phyloP scores from a whole-genome alignment of 92 coral and sea anemone species.

The Paragorgia papillata region DNA sequence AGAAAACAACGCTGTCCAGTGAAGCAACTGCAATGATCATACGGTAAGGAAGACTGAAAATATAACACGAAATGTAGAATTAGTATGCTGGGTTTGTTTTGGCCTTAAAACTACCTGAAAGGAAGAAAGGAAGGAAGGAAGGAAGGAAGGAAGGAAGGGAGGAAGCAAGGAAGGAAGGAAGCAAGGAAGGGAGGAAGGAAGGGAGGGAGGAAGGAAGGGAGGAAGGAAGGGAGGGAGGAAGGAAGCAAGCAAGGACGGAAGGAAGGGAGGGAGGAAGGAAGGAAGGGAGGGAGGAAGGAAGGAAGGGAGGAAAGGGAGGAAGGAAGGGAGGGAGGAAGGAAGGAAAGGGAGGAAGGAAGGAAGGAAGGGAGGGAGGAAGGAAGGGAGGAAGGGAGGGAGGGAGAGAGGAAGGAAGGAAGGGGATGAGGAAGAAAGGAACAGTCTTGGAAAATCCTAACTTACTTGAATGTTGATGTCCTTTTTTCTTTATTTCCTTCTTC shows the following conservation, averaged over 20 bases:
- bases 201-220: not conserved
- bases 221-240: too few relatives aligned
- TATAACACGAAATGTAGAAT: not conserved
- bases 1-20: constrained; percentile 77
- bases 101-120: not conserved
- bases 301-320: too few relatives aligned
- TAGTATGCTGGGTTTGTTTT: constrained; percentile 27
- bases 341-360: too few relatives aligned
- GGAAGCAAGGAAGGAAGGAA: not conserved
- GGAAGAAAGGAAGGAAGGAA: not conserved
- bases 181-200: not conserved
- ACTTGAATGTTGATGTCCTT: constrained; percentile 52
- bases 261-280: too few relatives aligned
- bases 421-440: too few relatives aligned
- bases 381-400: too few relatives aligned
- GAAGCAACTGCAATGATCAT: constrained; percentile 97
- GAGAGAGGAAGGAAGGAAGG: too few relatives aligned
- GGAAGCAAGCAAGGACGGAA: too few relatives aligned
- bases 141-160: constrained; percentile 8
- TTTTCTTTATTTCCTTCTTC: constrained; percentile 19
- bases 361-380: too few relatives aligned
- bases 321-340: too few relatives aligned
- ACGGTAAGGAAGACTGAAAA: constrained; percentile 81
- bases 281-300: too few relatives aligned
- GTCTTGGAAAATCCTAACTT: too few relatives aligned